Base-by-base conservation (phyloP, 2,797 vertebrate genomes). In the Xenopus petersii region DNA sequence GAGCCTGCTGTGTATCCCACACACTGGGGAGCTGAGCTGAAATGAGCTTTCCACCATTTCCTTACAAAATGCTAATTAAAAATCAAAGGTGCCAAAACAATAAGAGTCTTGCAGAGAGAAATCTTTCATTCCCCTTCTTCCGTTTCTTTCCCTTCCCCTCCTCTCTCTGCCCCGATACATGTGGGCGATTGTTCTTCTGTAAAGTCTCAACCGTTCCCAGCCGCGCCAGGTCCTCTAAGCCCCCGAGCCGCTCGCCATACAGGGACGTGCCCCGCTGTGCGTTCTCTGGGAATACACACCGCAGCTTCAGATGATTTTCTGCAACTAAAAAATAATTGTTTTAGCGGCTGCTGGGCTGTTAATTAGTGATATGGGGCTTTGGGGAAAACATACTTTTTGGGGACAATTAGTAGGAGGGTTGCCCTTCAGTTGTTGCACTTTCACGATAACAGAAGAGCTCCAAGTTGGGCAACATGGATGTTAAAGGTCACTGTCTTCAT, bases 21-120 rank as follows among this genome's bases (percentile, higher is more conserved):
- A 46, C 48, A 17, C 33, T 30, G 10, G 58, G 47, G 58, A 62
- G 10, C 47, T 46, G 36, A 58, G 46, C 33, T 48, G 42, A 55
- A 74, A 47, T 30, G 47, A 36, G 15, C 36, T 56, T 56, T 33
- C 10, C 48, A 46, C 55, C 46, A 30, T 21, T 56, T 54, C 33
- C 36, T 67, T 62, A 13, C n/a, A 74, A 49, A 60, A 74, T 61
- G 66, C 30, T 63, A 69, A 75, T 75, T 46, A 56, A 16, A 54
- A 47, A 47, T 75, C 33, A 46, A 64, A 70, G 46, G 36, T 51
- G 24, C 67, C 61, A 70, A 65, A 46, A 75, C 67, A 70, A 75
- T 56, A 46, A 42, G 67, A n/a, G 49, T 42, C 36, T 60, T 54
- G 33, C 59, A 24, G 21, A n/a, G 73, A 62, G 42, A 21, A 21